These are phyloP conservation scores for Heterohyrax brucei DNA, from an alignment of 2,797 vertebrate genomes.

Conservation along the genomic window DNA sequence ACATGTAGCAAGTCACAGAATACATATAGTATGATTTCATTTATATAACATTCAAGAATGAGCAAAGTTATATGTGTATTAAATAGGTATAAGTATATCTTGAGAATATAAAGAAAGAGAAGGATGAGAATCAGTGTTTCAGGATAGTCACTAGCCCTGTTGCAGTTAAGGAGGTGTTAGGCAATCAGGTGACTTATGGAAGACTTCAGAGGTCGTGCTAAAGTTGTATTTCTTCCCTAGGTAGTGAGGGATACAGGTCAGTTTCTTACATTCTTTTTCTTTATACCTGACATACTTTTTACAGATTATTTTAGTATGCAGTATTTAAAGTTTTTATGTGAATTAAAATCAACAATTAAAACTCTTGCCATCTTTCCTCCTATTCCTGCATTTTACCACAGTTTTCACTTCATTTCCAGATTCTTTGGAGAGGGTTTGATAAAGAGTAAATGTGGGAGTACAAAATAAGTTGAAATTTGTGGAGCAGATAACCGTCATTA, in stretches of 20 bases:
- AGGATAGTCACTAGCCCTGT: background rate
- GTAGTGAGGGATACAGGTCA: background rate
- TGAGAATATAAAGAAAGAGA: background rate
- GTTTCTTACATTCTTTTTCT: background rate
- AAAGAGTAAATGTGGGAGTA: constrained; percentile 2
- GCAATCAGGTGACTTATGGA: background rate
- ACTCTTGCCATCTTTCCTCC: background rate
- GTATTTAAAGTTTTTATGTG: constrained; percentile 29
- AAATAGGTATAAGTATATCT: background rate
- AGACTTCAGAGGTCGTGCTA: background rate
- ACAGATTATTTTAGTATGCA: constrained; percentile 29
- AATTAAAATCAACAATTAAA: constrained; percentile 25
- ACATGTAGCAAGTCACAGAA: background rate
- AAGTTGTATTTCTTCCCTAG: constrained; percentile 6
- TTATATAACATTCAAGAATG: constrained; percentile 27
- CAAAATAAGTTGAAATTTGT: constrained; percentile 34
- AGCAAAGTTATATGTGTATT: background rate
- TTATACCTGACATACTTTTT: background rate
- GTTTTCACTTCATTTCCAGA: constrained; percentile 1
- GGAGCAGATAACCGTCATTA: background rate
- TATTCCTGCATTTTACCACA: background rate
- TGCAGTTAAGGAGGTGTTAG: background rate
- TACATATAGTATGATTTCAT: constrained; percentile 46
- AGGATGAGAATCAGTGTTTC: constrained; percentile 19
- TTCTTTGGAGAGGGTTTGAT: background rate